Base-by-base conservation (phyloP, 2,797 vertebrate genomes). In the Melanotaenia pygmaea region DNA sequence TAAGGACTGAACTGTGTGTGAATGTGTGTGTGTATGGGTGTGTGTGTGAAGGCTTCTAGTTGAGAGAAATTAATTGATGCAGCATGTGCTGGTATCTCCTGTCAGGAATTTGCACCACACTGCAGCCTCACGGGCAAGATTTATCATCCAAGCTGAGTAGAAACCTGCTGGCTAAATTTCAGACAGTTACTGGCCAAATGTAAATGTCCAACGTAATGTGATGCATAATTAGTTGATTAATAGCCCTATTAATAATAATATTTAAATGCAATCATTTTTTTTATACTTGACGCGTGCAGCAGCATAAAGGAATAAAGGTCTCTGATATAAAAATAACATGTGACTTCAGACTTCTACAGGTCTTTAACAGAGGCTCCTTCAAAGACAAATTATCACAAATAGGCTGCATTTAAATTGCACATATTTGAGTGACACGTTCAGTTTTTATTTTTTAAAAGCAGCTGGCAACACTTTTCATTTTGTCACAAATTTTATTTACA, bases 21-120 rank as follows among this genome's bases (percentile, higher is more conserved):
- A 28, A 28, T 3, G 16, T 11, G 38, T 11, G 22, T 54, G 12
- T 12, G 45, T 4, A 45, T 37, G 26, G 32, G 47, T 47, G n/a
- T 1, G 30, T 22, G 13, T 13, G 11, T 18, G 18, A 7, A 9
- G 8, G 8, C 37, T 74, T 28, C 51, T 65, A 73, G 30, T 63
- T n/a, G 22, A 24, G 22, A 80, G 8, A 67, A 73, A 87, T 74
- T 50, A 75, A 88, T 82, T 83, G 82, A 83, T 85, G 81, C 76
- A 80, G 72, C 69, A 64, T 63, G 82, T 80, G 72, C 40, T 81
- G 77, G 59, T 74, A 26, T 84, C 67, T 74, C 61, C 22, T 71
- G 28, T 69, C 37, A 67, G 50, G 35, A 63, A 56, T 71, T n/a
- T 59, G 59, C 37, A 67, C 56, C 60, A 66, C 3, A 8, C 51